A percentile compares a stretch with the other conserved stretches of the same genome.
These are phyloP conservation scores for Atherix ibis DNA, from an alignment of 2,888 invertebrate genomes.

Conservation along the genomic window DNA sequence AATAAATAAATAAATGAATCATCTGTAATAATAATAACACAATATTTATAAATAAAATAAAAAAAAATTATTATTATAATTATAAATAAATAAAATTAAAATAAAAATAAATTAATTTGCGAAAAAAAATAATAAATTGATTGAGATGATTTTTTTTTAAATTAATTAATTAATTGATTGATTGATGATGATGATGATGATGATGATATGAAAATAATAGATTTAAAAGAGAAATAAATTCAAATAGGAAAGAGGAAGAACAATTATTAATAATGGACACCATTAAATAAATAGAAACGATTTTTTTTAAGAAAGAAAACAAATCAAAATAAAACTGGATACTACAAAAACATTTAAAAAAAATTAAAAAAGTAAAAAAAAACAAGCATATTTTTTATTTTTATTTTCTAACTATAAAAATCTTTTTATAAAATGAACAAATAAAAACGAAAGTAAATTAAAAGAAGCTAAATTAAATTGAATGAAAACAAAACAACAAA, in stretches of 20 bases:
- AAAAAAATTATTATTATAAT: conserved; percentile 6
- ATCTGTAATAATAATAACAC: too few relatives aligned
- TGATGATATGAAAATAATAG: too few relatives aligned
- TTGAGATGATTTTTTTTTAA: too few relatives aligned
- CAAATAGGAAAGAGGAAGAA: too few relatives aligned
- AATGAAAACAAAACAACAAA: too few relatives aligned
- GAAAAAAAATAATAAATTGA: conserved; percentile 2
- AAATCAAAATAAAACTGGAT: too few relatives aligned
- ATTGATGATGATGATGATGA: too few relatives aligned
- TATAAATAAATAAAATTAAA: conserved; percentile 4
- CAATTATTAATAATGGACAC: too few relatives aligned
- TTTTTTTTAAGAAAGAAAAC: conserved; percentile 7
- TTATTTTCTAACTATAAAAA: conserved; percentile 3
- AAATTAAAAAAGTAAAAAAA: conserved; percentile 2
- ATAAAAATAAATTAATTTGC: conserved; percentile 6
- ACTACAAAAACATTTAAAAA: conserved; percentile 5
- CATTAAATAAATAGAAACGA: conserved; percentile 5
- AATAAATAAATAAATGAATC: conserved; percentile 8
- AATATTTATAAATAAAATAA: conserved; percentile 10
- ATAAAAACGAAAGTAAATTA: conserved; percentile 4
- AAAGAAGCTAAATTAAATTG: too few relatives aligned
- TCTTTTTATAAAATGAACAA: conserved; percentile 2
- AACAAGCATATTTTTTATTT: conserved; percentile 6
- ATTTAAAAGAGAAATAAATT: too few relatives aligned
- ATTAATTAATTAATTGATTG: too few relatives aligned